A percentile compares a stretch with the other conserved stretches of the same genome.
These are phyloP conservation scores for Fragum fragum DNA, from an alignment of 2,888 invertebrate species.

Conservation along the genomic window DNA sequence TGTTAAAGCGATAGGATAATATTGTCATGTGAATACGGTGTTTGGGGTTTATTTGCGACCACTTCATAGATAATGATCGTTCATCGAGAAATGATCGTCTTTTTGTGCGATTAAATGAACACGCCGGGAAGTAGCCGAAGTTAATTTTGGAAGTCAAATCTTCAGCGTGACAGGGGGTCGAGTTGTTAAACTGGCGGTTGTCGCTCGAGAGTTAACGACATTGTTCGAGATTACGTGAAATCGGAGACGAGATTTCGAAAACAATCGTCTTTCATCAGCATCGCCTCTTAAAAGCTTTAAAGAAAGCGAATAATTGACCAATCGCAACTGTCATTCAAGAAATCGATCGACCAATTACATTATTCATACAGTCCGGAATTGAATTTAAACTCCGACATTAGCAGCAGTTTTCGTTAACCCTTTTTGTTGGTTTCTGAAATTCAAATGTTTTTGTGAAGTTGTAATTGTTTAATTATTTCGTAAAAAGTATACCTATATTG, in stretches of 20 bases:
- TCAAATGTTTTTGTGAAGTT: too few species aligned
- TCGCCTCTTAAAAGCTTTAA: too few species aligned
- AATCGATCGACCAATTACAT: too few species aligned
- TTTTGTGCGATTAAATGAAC: conserved; percentile 61
- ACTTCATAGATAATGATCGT: conserved; percentile 55
- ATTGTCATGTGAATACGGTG: conserved; percentile 40
- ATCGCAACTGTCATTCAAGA: too few species aligned
- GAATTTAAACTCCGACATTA: too few species aligned
- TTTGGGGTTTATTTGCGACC: conserved; percentile 45
- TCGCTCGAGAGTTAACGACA: background rate
- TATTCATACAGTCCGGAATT: too few species aligned
- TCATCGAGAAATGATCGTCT: conserved; percentile 12
- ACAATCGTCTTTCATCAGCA: too few species aligned
- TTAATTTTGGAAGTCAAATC: conserved; percentile 51
- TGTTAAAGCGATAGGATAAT: conserved; percentile 33
- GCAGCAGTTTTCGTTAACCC: too few species aligned
- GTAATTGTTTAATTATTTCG: too few species aligned
- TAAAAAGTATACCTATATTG: too few species aligned
- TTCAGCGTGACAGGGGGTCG: background rate
- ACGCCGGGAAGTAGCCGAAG: conserved; percentile 42
- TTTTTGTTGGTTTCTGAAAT: too few species aligned
- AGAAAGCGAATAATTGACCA: too few species aligned
- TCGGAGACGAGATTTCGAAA: conserved; percentile 15
- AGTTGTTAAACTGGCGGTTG: background rate
- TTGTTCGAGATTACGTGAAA: conserved; percentile 30